Conservation (phyloP, 2,888 invertebrate species). For the Leptura quadrifasciata region DNA sequence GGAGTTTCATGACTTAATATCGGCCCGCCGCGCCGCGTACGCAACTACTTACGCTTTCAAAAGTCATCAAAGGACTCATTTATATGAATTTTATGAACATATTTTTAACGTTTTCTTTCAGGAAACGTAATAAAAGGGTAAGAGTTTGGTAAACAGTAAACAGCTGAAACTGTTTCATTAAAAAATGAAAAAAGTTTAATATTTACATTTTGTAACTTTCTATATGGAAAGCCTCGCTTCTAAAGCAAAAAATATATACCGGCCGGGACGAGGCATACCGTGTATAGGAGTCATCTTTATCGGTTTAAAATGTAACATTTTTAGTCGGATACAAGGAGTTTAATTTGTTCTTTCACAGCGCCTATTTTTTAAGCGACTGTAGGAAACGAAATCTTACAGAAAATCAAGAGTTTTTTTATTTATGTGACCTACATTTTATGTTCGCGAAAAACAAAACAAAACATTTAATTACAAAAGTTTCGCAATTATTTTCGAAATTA, state of each 20-base stretch:
- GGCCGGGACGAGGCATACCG: neutral
- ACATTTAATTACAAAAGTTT: too few relatives aligned
- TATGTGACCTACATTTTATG: too few relatives aligned
- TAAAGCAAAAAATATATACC: neutral
- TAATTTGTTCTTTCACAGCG: too few relatives aligned
- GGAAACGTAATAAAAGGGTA: conserved; percentile 11
- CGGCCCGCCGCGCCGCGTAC: conserved; percentile 29
- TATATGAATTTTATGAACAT: conserved; percentile 34
- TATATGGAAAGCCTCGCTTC: neutral
- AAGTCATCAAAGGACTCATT: conserved; percentile 37
- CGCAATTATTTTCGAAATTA: too few relatives aligned
- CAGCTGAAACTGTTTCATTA: conserved; percentile 3
- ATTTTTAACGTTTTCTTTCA: conserved; percentile 16
- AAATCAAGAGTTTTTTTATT: too few relatives aligned
- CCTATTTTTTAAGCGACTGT: too few relatives aligned
- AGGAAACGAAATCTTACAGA: too few relatives aligned
- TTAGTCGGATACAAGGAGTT: too few relatives aligned
- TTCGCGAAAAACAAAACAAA: too few relatives aligned
- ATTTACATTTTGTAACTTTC: neutral
- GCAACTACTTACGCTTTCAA: conserved; percentile 35
- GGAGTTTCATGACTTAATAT: conserved; percentile 43
- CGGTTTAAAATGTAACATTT: too few relatives aligned
- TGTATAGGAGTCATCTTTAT: too few relatives aligned
- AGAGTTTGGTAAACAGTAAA: conserved; percentile 8
- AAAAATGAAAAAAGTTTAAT: neutral